Evolutionary conservation across 2,888 invertebrate genomes (phyloP), one percentile per base, ranked within the genome.

Genomic region (Plagodis pulveraria): DNA sequence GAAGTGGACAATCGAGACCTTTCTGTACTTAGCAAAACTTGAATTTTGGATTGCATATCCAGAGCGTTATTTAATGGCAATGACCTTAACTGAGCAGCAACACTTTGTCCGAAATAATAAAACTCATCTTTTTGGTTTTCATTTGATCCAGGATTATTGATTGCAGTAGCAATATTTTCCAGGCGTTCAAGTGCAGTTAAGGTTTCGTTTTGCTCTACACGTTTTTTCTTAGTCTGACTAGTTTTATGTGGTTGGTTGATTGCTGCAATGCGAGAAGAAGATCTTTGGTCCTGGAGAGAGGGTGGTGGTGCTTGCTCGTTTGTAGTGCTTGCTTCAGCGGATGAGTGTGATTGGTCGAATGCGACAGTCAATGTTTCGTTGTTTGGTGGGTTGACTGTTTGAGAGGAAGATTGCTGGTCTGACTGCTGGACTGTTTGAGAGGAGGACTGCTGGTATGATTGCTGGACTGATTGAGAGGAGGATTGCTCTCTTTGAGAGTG

Each of bases 31-130:
- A 46, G n/a, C 46, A 34, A 46, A 33, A 34, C 34, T 46, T 46
- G 46, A 46, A 46, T 46, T 46, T 46, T 46, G 34, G 46, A 46
- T 46, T 46, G 46, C 46, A 46, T 33, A 46, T 46, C 46, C 34
- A 46, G 46, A 34, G 46, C 46, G 34, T 46, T 41, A 36, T 57
- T 34, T 42, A 57, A 43, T 51, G 57, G 57, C 22, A 57, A 47
- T n/a, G 22, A 12, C 44, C 57, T 46, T 42, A 57, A 42, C 51
- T 57, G 57, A 8, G 57, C 51, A 47, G 57, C 57, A 51, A 57
- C 42, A 47, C 42, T 56, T 36, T 32, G 57, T 9, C 22, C 57
- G 51, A 57, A 57, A 57, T 51, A 57, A 57, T 57, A 42, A 47
- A 57, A 57, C 47, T 57, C 51, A 32, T 57, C 57, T 11, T 42